Evolutionary conservation across 2,888 invertebrate species (phyloP), one percentile per base, ranked within the genome.

Genomic region (Acleris holmiana): DNA sequence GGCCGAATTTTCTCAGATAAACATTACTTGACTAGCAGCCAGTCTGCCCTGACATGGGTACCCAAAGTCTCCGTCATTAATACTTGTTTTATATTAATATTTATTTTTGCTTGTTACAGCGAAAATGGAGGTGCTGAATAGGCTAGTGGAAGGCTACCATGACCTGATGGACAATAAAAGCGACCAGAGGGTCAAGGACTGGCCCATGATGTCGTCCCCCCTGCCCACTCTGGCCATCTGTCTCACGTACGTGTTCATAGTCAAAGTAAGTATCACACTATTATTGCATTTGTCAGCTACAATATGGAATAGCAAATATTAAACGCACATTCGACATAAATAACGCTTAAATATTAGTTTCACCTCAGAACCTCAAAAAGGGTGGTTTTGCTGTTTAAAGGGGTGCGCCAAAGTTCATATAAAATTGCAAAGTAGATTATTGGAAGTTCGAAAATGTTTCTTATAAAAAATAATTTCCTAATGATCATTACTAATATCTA

Each of bases 121-220:
- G 74, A 91, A 84, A 86, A 96, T 96, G 96, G 94, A 93, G 77
- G 74, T 93, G 77, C 84, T 95, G 67, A 83, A 85, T 76, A 89
- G 87, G 77, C 79, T 95, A 71, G 93, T 94, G 75, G 95, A 94
- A 73, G 93, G 94, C 23, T 96, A 96, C 85, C 93, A 94, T 75
- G 96, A 97, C 82, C 81, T 97, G 67, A 96, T 97, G 96, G 96
- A 97, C 84, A 96, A 97, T 82, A 95, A 96, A 87, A 96, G 97
- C 82, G 96, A 98, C 89, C 95, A 95, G 40, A 93, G 98, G 73
- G 96, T 97, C 65, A 95, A 95, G 75, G 94, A 94, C 77, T 97
- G 96, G 96, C 93, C 95, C 64, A 91, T 97, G 86, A 97, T 98
- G 96, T 95, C 95, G 74, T 95, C 96, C 19, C 97, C 97, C 7